phyloP scores from a whole-genome alignment of 2,797 vertebrate species.

The Naso thynnoides region DNA sequence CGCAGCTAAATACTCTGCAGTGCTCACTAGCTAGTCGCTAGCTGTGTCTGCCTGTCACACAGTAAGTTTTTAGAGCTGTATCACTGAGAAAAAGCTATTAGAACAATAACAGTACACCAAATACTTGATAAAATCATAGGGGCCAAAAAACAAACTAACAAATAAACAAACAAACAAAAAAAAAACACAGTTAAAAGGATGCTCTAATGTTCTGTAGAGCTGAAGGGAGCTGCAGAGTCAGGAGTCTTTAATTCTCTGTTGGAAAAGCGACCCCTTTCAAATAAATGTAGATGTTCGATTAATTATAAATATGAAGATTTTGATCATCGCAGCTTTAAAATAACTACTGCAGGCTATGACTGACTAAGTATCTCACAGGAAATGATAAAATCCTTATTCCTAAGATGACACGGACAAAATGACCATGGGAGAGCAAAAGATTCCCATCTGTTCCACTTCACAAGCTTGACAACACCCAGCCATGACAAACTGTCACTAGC shows the following conservation, averaged over 20 bases:
- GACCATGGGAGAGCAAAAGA: constrained; percentile 66
- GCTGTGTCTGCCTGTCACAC: no score
- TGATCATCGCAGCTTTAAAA: constrained; percentile 13
- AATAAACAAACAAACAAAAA: no score
- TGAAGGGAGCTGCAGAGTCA: not conserved
- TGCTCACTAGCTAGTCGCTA: not conserved
- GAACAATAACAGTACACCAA: not conserved
- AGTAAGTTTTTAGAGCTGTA: not conserved
- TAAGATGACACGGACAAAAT: constrained; percentile 56
- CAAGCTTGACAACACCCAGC: constrained; percentile 67
- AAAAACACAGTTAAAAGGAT: no score
- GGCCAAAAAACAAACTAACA: not conserved
- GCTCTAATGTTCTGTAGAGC: fast-evolving
- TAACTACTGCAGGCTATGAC: not conserved
- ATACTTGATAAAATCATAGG: not conserved
- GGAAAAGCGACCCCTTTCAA: not conserved
- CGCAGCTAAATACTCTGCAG: not conserved
- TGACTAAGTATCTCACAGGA: constrained; percentile 24
- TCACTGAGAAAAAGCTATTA: not conserved
- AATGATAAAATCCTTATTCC: constrained; percentile 42
- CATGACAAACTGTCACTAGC: constrained; percentile 77
- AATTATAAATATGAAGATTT: constrained; percentile 1
- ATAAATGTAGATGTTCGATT: not conserved
- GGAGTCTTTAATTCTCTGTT: not conserved
- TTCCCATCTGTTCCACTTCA: constrained; percentile 81